Conservation (phyloP, 2,797 vertebrate species). For the Sphenodon punctatus region DNA sequence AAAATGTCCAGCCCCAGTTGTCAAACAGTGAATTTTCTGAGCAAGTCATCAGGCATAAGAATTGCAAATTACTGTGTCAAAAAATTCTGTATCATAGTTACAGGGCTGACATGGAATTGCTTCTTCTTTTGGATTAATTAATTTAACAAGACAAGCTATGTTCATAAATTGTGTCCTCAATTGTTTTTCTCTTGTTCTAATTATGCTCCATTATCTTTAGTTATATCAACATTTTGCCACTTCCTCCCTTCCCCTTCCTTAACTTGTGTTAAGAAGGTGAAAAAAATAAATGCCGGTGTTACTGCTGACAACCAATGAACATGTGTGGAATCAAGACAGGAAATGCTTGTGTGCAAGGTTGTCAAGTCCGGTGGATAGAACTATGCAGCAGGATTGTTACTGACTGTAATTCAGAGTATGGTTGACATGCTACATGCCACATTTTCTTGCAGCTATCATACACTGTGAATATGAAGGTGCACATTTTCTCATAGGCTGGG, state of each 20-base stretch:
- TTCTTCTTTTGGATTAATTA: slow-evolving; percentile 6
- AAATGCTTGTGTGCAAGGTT: not conserved
- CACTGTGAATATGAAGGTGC: too few species aligned
- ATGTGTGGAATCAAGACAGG: not conserved
- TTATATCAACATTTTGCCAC: not conserved
- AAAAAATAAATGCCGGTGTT: not conserved
- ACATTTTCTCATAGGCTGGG: too few species aligned
- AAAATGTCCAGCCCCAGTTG: not conserved
- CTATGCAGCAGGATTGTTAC: not conserved
- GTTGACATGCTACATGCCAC: too few species aligned
- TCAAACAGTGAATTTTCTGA: not conserved
- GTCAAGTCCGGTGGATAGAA: not conserved
- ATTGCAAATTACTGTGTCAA: not conserved
- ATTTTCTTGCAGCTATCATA: too few species aligned
- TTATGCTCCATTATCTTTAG: slow-evolving; percentile 23
- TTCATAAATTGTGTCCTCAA: not conserved
- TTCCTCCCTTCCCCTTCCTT: too few species aligned
- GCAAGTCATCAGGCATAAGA: not conserved
- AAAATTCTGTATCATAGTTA: not conserved
- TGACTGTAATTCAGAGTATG: too few species aligned
- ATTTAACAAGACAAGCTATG: not conserved
- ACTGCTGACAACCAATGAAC: not conserved
- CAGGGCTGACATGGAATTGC: not conserved
- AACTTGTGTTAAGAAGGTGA: too few species aligned
- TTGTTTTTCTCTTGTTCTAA: slow-evolving; percentile 7